Percentiles rank a stretch among this genome's conserved stretches.
Evolutionary conservation across 2,797 vertebrate genomes (phyloP).

Genomic region (Chaunax sp.): DNA sequence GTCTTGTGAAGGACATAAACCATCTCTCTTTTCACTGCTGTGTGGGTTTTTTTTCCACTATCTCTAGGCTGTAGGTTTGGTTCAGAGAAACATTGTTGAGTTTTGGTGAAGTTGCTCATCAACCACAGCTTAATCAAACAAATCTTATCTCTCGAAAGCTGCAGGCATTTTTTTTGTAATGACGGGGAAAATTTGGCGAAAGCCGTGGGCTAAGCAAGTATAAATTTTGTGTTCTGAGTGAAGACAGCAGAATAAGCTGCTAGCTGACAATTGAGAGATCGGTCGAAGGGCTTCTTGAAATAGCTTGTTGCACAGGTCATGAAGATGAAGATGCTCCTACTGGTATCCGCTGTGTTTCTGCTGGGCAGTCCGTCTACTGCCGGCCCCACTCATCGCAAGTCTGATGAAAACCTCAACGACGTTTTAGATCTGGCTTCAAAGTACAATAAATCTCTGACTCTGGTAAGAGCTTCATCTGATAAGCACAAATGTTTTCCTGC

Average conservation of each 20-base stretch:
- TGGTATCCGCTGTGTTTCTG: conserved; percentile 13
- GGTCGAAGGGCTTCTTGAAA: background rate
- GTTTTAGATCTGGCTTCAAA: fast-evolving
- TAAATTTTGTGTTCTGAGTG: conserved; percentile 36
- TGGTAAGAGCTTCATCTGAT: conserved; percentile 45
- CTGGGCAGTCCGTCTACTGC: background rate
- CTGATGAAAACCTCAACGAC: fast-evolving
- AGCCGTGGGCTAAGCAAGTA: conserved; percentile 48
- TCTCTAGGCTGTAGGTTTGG: background rate
- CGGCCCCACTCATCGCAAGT: fast-evolving
- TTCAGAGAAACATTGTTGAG: conserved; percentile 64
- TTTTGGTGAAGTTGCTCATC: conserved; percentile 36
- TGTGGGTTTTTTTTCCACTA: background rate
- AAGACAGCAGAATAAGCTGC: conserved; percentile 28
- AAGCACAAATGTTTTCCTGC: background rate
- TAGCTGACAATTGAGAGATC: conserved; percentile 14
- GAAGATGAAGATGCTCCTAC: conserved; percentile 36
- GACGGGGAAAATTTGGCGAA: background rate
- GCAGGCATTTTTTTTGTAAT: conserved; percentile 5
- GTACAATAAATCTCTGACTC: fast-evolving
- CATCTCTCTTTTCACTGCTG: background rate
- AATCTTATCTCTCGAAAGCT: conserved; percentile 53
- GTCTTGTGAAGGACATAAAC: background rate
- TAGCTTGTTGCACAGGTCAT: background rate
- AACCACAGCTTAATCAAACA: conserved; percentile 66